Evolutionary conservation across 2,113 vertebrate genomes (phyloP), one percentile per base, ranked within the genome.

Genomic region (Pygathrix nemaeus): DNA sequence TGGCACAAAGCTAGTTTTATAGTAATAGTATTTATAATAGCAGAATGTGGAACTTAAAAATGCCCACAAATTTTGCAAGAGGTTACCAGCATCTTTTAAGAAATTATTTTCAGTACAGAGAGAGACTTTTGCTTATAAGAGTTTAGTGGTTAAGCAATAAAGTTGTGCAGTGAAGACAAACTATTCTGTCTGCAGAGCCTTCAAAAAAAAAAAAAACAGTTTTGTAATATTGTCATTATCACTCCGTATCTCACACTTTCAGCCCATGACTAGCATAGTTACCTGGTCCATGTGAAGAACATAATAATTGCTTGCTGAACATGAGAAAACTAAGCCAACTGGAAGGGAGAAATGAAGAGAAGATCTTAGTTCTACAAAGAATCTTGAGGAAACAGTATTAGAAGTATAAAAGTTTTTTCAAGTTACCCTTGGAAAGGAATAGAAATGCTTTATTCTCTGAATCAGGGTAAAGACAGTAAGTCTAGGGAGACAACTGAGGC

Each of bases 21-120:
- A 89, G 48, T 68, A 93, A 12, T 61, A 90, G 35, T 70, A 50
- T 13, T 32, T 30, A 32, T 59, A 84, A 66, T 12, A 93, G 57
- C 4, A 95, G 52, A 92, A 88, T 80, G 25, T 20, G n/a, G 8
- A 91, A 92, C 6, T 79, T 96, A 38, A 96, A 93, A 85, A 88
- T 90, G 57, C 43, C 72, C 70, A 79, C 92, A 66, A 97, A 88
- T 94, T 96, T 92, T 83, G 43, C 55, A 75, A 92, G 59, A 87
- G 2, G n/a, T 76, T 80, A 86, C 38, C 16, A 93, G 43, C 92
- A 96, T 89, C 35, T 50, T 85, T 94, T 40, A 59, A 95, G 79
- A 93, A 91, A 79, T 16, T 72, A 85, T 81, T 90, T 93, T 73
- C 52, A 88, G 48, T 87, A 85, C 1, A 55, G 8, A 17, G 48